Conservation (phyloP, 1,140 invertebrate species). For the Lepidurus arcticus region DNA sequence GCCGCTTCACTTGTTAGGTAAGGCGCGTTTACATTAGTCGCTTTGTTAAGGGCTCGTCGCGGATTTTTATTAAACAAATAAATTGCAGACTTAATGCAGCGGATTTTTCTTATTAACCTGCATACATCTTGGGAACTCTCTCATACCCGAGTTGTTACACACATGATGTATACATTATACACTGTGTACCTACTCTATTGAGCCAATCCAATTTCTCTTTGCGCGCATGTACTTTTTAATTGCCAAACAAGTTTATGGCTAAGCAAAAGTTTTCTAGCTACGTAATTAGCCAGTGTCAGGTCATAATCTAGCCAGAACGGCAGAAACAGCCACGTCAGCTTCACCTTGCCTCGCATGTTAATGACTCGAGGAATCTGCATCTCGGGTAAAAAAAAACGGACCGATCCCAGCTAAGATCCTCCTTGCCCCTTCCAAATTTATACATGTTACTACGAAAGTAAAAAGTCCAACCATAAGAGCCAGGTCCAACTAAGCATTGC, state of each 20-base stretch:
- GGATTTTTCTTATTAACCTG: no score
- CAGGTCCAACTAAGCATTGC: slow-evolving; percentile 15
- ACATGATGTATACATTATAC: no score
- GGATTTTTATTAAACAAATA: no score
- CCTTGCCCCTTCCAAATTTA: neutral
- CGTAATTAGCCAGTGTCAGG: slow-evolving; percentile 15
- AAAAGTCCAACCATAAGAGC: slow-evolving; percentile 3
- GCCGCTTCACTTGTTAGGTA: no score
- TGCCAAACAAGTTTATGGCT: neutral
- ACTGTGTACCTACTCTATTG: neutral
- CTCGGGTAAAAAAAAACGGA: neutral
- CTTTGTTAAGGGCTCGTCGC: no score
- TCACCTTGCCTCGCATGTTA: slow-evolving; percentile 12
- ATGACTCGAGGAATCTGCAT: slow-evolving; percentile 11
- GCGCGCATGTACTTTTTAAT: slow-evolving; percentile 6
- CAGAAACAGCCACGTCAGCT: neutral
- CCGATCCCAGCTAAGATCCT: neutral
- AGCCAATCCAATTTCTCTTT: neutral
- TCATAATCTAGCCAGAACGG: slow-evolving; percentile 13
- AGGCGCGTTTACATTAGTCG: no score
- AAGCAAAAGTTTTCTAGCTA: slow-evolving; percentile 15
- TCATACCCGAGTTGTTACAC: no score
- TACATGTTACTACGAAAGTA: neutral
- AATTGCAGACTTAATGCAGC: no score
- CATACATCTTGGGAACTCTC: no score